Conservation (phyloP, 2,888 invertebrate species). For the Adela reaumurella region DNA sequence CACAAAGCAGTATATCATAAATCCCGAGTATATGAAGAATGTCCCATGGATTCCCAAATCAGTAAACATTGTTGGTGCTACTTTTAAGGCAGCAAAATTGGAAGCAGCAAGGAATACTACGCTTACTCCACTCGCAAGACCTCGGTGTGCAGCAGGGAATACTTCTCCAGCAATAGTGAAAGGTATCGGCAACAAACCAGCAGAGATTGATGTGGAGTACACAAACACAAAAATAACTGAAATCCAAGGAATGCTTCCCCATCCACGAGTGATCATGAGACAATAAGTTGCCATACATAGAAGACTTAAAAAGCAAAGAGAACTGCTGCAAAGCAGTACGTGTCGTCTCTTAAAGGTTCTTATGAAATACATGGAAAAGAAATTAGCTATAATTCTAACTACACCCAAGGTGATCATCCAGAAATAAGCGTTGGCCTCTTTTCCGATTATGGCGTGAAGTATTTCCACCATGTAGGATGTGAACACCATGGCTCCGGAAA, state of each 20-base stretch:
- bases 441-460: constrained; percentile 55
- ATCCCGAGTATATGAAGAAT: constrained; percentile 3
- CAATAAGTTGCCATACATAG: constrained; percentile 47
- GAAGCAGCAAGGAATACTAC: constrained; percentile 41
- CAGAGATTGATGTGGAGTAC: constrained; percentile 56
- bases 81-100: constrained; percentile 17
- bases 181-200: constrained; percentile 64
- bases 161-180: constrained; percentile 72
- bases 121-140: constrained; percentile 62
- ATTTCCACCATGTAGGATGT: constrained; percentile 67
- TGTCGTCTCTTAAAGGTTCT: constrained; percentile 58
- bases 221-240: constrained; percentile 46
- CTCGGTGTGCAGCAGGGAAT: constrained; percentile 60
- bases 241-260: constrained; percentile 30
- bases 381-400: constrained; percentile 58
- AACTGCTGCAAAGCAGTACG: constrained; percentile 55
- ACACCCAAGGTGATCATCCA: constrained; percentile 63
- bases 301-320: constrained; percentile 57
- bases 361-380: constrained; percentile 58
- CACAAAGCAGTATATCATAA: not conserved
- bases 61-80: constrained; percentile 15
- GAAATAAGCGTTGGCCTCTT: constrained; percentile 44
- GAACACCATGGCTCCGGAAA: constrained; percentile 67
- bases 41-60: constrained; percentile 16
- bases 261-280: constrained; percentile 30